Base-by-base conservation (phyloP, 2,888 invertebrate species). In the Agrochola lota region DNA sequence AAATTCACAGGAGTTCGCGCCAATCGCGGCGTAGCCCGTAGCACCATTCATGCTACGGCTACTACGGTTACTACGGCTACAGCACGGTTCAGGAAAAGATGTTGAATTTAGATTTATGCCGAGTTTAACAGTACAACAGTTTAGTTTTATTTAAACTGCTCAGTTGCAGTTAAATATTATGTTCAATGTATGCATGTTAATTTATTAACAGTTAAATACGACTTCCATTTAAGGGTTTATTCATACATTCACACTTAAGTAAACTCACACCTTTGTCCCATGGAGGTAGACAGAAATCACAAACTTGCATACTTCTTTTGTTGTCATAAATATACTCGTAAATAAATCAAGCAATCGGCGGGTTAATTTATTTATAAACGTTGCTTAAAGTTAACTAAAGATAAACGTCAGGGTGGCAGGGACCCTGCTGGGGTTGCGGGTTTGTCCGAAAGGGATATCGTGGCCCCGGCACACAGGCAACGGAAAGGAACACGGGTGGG, bases 1-100 rank as follows among this genome's bases (percentile, higher is more conserved):
- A 89, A 85, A 46, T 52, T 0, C 15, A 9, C 6, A 90, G 81
- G 91, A 92, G 90, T 73, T 77, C 80, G 23, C 67, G 3, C 15
- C 15, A 66, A 26, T 15, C 59, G 11, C 20, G 23, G 26, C 62
- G 80, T 63, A 75, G 75, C 66, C 52, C 78, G 81, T 80, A 77
- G 75, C 77, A 52, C 76, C 74, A 81, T 88, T 85, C 84, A 81
- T 71, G 52, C 70, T 73, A 82, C 79, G 83, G n/a, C 67, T 71
- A 72, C 68, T 74, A 79, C 43, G 74, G 12, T 68, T 73, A 73
- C 80, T 79, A 74, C 57, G 30, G 23, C 5, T 69, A 52, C 2
- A 52, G 26, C 80, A 15, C 64, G 85, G 84, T 76, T 73, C 80
- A 80, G 40, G 17, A 62, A 83, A 77, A 40, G 43, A 12, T 40